Evolutionary conservation across 1,140 invertebrate genomes (phyloP).

Genomic region (Nasonia longicornis): DNA sequence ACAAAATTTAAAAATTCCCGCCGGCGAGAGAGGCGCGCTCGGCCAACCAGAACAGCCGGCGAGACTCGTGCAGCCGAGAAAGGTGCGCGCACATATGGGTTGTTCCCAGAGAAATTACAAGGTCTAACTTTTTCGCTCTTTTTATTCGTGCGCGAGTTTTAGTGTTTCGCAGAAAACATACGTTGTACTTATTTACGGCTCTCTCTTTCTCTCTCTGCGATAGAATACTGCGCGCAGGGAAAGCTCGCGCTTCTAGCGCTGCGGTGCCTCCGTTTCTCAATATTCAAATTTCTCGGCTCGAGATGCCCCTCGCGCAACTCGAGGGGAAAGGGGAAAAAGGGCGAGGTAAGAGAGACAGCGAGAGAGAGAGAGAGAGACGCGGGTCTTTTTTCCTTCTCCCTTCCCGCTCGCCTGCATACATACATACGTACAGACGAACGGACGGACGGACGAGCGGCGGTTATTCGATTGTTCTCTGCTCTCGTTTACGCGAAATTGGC

Average conservation of each 20-base stretch:
- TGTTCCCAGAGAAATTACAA: conserved; percentile 17
- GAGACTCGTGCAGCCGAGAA: conserved; percentile 31
- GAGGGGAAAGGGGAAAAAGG: conserved; percentile 3
- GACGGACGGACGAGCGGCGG: conserved; percentile 5
- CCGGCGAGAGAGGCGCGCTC: conserved; percentile 38
- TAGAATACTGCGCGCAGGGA: neutral
- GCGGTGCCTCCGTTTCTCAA: neutral
- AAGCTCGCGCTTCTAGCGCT: too few relatives aligned
- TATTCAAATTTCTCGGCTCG: neutral
- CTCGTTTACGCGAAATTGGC: conserved; percentile 57
- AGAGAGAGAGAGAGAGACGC: conserved; percentile 14
- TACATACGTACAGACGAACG: neutral
- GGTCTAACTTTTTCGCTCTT: neutral
- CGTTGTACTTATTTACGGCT: neutral
- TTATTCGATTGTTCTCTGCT: conserved; percentile 57
- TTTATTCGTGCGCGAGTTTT: neutral
- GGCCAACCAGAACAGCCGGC: conserved; percentile 43
- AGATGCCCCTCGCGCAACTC: too few relatives aligned
- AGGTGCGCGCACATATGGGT: conserved; percentile 9
- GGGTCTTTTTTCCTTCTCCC: conserved; percentile 32
- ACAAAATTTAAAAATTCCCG: conserved; percentile 69
- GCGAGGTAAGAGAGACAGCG: conserved; percentile 28
- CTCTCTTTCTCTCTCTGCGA: neutral
- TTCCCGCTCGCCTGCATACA: conserved; percentile 17
- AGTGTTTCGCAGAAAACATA: neutral